Evolutionary conservation across 2,888 invertebrate species (phyloP).

Genomic region (Phyllotreta striolata): DNA sequence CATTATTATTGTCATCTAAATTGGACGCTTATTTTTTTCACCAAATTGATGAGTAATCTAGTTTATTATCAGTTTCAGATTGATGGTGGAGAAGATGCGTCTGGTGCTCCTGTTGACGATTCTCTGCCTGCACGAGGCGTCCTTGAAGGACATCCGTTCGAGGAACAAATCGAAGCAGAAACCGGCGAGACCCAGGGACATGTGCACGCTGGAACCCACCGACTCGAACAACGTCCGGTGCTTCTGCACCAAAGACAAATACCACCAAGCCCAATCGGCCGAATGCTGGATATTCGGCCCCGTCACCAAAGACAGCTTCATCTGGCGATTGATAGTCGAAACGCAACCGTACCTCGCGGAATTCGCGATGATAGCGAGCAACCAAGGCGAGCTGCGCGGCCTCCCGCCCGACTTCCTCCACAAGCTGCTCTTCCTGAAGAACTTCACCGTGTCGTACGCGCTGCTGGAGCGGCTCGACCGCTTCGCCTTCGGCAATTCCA

Average conservation of each 20-base stretch:
- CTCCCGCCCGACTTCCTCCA: constrained; percentile 66
- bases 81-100: constrained; percentile 31
- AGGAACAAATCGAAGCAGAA: constrained; percentile 36
- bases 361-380: constrained; percentile 76
- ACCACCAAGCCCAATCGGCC: constrained; percentile 71
- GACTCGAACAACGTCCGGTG: constrained; percentile 62
- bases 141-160: constrained; percentile 33
- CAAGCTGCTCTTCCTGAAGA: constrained; percentile 71
- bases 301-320: constrained; percentile 71
- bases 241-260: constrained; percentile 69
- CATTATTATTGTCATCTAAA: neutral
- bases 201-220: constrained; percentile 36
- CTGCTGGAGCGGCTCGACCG: constrained; percentile 74
- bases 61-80: neutral
- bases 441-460: constrained; percentile 76
- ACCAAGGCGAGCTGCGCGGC: constrained; percentile 73
- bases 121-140: constrained; percentile 34
- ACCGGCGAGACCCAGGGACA: constrained; percentile 24
- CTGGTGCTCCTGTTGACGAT: constrained; percentile 32
- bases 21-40: too few relatives aligned
- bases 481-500: constrained; percentile 78
- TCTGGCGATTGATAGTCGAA: constrained; percentile 75
- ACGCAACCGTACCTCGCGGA: constrained; percentile 76
- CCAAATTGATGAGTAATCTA: too few relatives aligned
- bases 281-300: constrained; percentile 80